Conservation (phyloP, 1,140 invertebrate genomes). For the Holotrichia oblita region DNA sequence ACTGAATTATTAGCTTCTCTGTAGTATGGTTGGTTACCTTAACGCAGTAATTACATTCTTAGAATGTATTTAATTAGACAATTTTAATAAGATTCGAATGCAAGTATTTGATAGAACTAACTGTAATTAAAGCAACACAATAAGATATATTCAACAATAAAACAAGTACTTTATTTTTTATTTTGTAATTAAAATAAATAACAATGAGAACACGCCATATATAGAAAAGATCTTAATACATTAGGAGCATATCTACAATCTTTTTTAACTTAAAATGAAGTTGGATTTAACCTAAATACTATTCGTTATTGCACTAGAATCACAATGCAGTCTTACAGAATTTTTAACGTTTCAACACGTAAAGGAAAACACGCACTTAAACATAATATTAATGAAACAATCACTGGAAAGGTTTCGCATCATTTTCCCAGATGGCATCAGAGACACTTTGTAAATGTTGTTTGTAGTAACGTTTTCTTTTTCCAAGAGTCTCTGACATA, state of each 20-base stretch:
- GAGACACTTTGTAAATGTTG: conserved; percentile 66
- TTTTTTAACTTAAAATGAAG: background rate
- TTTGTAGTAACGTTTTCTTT: conserved; percentile 54
- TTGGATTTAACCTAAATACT: background rate
- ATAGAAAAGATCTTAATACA: background rate
- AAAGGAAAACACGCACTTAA: background rate
- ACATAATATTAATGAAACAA: conserved; percentile 31
- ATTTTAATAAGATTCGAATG: background rate
- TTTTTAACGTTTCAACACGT: background rate
- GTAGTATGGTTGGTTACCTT: background rate
- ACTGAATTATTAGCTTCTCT: background rate
- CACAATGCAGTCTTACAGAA: conserved; percentile 27
- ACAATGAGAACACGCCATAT: background rate
- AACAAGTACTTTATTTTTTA: background rate
- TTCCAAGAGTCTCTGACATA: conserved; percentile 58
- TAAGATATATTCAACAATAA: background rate
- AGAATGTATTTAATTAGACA: background rate
- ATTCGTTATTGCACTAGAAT: conserved; percentile 31
- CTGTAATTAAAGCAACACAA: background rate
- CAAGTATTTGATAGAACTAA: background rate
- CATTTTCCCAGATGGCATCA: conserved; percentile 70
- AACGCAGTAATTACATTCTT: background rate
- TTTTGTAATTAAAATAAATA: background rate
- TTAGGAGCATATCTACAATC: background rate
- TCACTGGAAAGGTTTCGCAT: conserved; percentile 68